Conservation (phyloP, 2,113 vertebrate species). For the Willisornis vidua region DNA sequence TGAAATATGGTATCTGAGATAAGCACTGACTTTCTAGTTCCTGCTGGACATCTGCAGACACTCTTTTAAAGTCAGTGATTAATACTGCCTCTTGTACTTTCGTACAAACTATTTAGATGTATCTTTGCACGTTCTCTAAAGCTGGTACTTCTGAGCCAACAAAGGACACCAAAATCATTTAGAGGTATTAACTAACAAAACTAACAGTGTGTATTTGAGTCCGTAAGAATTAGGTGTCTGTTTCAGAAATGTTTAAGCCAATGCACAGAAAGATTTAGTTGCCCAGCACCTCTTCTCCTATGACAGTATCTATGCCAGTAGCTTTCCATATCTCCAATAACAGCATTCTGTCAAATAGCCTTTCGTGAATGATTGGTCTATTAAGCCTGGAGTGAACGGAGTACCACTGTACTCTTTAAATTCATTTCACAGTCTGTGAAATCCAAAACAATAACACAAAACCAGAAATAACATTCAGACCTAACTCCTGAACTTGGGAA, state of each 20-base stretch:
- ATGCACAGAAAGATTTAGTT: fast-evolving
- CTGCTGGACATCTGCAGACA: neutral
- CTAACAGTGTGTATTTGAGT: neutral
- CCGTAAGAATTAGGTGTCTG: neutral
- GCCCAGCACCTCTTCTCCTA: neutral
- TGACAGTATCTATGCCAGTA: neutral
- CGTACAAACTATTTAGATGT: neutral
- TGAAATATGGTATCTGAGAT: neutral
- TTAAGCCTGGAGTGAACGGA: neutral
- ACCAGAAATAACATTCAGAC: neutral
- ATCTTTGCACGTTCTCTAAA: neutral
- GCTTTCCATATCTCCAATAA: neutral
- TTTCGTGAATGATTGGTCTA: neutral
- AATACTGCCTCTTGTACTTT: neutral
- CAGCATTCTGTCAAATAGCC: neutral
- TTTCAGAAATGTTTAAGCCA: neutral
- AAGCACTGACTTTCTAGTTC: neutral
- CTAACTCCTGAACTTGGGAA: neutral
- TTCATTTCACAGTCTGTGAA: neutral
- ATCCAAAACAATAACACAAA: neutral
- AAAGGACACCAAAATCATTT: neutral
- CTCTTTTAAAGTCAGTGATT: neutral
- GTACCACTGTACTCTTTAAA: neutral
- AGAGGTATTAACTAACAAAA: neutral
- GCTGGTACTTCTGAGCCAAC: neutral